Percentiles rank a stretch among this genome's conserved stretches.
Evolutionary conservation across 1,140 invertebrate genomes (phyloP).

Genomic region (Paralvinella palmiformis): DNA sequence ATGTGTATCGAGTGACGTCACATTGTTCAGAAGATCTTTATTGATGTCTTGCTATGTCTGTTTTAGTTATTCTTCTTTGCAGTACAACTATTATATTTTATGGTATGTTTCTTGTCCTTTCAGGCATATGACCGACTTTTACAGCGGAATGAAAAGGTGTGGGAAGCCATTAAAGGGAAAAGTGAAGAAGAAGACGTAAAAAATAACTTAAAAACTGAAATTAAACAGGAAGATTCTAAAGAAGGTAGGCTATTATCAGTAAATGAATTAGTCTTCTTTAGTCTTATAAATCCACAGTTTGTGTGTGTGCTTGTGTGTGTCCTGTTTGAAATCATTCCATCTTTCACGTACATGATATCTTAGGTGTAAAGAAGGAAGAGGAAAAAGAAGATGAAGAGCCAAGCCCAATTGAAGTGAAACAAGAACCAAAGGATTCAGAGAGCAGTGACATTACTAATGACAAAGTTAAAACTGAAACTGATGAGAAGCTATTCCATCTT

Average conservation of each 20-base stretch:
- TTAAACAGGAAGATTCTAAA: neutral
- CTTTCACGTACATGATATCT: neutral
- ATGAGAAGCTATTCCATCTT: slow-evolving; percentile 61
- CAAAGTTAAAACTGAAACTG: neutral
- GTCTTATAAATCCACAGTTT: neutral
- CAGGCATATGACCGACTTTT: slow-evolving; percentile 83
- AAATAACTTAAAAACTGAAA: neutral
- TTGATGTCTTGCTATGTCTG: too few species aligned
- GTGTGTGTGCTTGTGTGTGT: too few species aligned
- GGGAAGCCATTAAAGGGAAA: slow-evolving; percentile 75
- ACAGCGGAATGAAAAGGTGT: slow-evolving; percentile 45
- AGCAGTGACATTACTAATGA: neutral
- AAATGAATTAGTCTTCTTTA: neutral
- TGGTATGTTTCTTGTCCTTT: too few species aligned
- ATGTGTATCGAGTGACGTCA: too few species aligned
- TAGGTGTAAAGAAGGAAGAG: neutral
- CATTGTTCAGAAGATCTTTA: too few species aligned
- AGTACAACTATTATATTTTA: too few species aligned
- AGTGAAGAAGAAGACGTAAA: slow-evolving; percentile 36
- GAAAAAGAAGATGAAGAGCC: neutral
- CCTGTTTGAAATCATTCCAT: neutral
- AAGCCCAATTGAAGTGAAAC: neutral
- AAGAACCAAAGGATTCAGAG: neutral
- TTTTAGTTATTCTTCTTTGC: too few species aligned
- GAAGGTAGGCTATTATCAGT: too few species aligned